Base-by-base conservation (phyloP, 2,888 invertebrate genomes). In the Trachelus iudaicus region DNA sequence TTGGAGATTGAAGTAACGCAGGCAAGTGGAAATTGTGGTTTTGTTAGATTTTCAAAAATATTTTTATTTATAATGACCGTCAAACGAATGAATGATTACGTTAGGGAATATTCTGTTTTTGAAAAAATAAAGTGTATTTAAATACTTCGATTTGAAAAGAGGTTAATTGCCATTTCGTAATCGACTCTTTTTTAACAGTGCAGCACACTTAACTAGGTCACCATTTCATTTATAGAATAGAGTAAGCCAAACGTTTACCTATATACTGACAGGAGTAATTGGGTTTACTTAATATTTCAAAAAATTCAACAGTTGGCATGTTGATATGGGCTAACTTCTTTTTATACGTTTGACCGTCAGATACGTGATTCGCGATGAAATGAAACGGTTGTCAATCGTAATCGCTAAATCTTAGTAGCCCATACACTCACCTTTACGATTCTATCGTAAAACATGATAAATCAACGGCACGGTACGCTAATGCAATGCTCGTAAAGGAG, bases 221-320 rank as follows among this genome's bases (percentile, higher is more conserved):
- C 71, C 12, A 71, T 71, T 71, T 71, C 71, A 71, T 71, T 71
- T 71, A 71, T 71, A 71, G 71, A 71, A 71, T 13, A 71, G 71
- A 13, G 33, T 33, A 56, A 56, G 9, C 56, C 56, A 56, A 56
- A 23, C 56, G 56, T 56, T 23, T 56, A 56, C 9, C 9, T 56
- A 23, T 56, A 56, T 23, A 56, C 56, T 56, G 23, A 23, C 56
- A 56, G 56, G 56, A 56, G 56, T 56, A 56, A 56, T 56, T 56
- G 23, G 56, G 23, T 56, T 56, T 56, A 23, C 56, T 56, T 23
- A 40, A 40, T 40, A 23, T 56, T 56, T 9, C 56, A 6, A 56
- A 56, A 56, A 56, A 23, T 56, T 56, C 56, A 56, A 56, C 15
- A 23, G 23, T 23, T 23, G 23, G 23, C 2, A 56, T 9, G 56